Evolutionary conservation across 2,113 vertebrate species (phyloP), one percentile per base, ranked within the genome.

Genomic region (Rallus limicola): DNA sequence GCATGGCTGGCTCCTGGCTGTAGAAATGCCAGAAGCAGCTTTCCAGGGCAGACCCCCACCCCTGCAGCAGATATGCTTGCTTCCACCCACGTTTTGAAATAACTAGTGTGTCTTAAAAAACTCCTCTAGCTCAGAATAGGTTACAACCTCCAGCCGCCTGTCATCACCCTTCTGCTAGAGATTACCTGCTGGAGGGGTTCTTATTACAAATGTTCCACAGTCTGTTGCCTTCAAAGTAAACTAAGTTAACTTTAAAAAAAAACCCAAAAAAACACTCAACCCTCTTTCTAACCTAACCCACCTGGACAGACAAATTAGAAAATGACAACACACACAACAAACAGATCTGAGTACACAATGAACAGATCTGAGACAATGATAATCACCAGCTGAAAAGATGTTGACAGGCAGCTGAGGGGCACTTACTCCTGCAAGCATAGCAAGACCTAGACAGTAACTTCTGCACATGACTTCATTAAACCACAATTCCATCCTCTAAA

Each of bases 141-240:
- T 96, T 96, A 93, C 91, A 92, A 86, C 80, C 83, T 97, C 72
- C 86, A 92, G 88, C 68, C 12, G 11, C 96, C 83, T 92, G 92
- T 94, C 83, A 94, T 74, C 91, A 42, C 80, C 65, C 80, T 95
- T 92, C 92, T 91, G 91, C 86, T 93, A 75, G 42, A 97, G 75
- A 94, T 84, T 88, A 92, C 90, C 76, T 94, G 83, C 89, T 95
- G 72, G 60, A 95, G 69, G 69, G 77, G 86, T 65, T 92, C 48
- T 82, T 91, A 82, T 42, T 92, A 97, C 88, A 95, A 89, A 81
- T 86, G 83, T 88, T 95, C 86, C 86, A 72, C 88, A 94, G 82
- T 92, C 85, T 96, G 94, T 92, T 89, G 78, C 94, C 83, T 93
- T 93, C 62, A 16, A 80, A 91, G 26, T 78, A 24, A 96, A 91